Evolutionary conservation across 2,113 vertebrate species (phyloP).

Genomic region (Calonectris borealis): DNA sequence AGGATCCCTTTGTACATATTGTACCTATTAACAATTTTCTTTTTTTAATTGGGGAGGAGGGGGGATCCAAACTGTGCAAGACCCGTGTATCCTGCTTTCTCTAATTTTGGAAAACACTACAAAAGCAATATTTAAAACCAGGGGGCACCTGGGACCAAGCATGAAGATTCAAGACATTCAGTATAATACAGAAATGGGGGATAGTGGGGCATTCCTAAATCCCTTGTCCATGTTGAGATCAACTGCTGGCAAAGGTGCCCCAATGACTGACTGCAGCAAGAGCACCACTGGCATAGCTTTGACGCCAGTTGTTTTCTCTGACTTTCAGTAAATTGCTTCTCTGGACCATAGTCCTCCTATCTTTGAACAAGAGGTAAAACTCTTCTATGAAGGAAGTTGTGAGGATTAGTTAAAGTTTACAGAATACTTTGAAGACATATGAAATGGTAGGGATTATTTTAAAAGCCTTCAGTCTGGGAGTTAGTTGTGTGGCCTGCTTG

Average conservation of each 20-base stretch:
- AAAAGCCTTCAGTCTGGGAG: neutral
- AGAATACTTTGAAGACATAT: neutral
- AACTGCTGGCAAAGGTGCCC: neutral
- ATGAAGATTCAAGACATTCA: neutral
- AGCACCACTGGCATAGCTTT: neutral
- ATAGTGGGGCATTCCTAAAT: neutral
- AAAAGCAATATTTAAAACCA: neutral
- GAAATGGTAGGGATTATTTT: neutral
- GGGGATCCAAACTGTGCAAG: neutral
- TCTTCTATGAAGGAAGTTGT: too few relatives aligned
- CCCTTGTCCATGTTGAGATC: neutral
- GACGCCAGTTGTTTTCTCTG: neutral
- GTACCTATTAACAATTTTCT: neutral
- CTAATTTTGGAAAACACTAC: neutral
- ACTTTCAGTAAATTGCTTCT: neutral
- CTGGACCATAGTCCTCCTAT: neutral
- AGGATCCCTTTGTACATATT: neutral
- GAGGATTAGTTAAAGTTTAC: neutral
- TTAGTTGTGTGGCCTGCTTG: neutral
- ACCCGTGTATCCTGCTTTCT: neutral
- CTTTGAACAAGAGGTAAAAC: neutral
- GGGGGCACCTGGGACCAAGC: neutral
- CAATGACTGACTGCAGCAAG: rapidly evolving
- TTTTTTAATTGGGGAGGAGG: neutral
- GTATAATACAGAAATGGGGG: neutral